These are phyloP conservation scores for Adrianichthys oophorus DNA, from an alignment of 2,797 vertebrate genomes.

Conservation along the genomic window DNA sequence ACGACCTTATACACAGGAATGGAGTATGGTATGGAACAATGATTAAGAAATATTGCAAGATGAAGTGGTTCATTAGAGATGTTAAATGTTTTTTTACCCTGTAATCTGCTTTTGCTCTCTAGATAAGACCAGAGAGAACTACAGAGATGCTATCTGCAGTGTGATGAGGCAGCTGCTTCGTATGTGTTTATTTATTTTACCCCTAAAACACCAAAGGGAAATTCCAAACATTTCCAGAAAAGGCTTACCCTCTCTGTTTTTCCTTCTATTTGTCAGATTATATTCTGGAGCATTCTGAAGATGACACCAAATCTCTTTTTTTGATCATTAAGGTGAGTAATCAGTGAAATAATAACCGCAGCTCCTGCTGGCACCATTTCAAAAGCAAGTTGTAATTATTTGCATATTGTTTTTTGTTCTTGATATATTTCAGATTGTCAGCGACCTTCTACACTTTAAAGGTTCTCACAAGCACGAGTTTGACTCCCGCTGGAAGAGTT, in stretches of 20 bases:
- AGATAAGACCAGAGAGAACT: conserved; percentile 91
- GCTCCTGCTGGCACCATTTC: background rate
- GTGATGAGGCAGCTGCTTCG: conserved; percentile 90
- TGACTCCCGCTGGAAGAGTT: conserved; percentile 98
- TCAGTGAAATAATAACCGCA: conserved; percentile 5
- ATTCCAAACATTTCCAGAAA: background rate
- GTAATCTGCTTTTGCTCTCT: conserved; percentile 32
- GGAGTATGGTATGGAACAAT: conserved; percentile 80
- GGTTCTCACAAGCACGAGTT: conserved; percentile 98
- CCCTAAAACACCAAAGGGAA: background rate
- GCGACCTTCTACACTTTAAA: conserved; percentile 93
- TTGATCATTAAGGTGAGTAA: conserved; percentile 92
- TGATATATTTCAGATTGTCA: conserved; percentile 86
- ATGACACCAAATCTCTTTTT: conserved; percentile 98
- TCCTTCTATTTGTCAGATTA: conserved; percentile 75
- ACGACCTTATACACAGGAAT: conserved; percentile 90
- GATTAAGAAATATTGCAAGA: background rate
- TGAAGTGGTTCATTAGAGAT: background rate
- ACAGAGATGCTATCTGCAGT: conserved; percentile 86
- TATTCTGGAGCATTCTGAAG: conserved; percentile 93
- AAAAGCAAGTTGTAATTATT: background rate
- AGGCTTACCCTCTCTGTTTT: background rate
- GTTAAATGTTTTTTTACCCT: conserved; percentile 5
- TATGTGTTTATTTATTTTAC: conserved; percentile 75
- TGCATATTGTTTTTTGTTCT: conserved; percentile 14